Percentiles rank a stretch among this genome's conserved stretches.
phyloP scores from a whole-genome alignment of 2,113 vertebrate genomes.

The Cyanoliseus patagonus region DNA sequence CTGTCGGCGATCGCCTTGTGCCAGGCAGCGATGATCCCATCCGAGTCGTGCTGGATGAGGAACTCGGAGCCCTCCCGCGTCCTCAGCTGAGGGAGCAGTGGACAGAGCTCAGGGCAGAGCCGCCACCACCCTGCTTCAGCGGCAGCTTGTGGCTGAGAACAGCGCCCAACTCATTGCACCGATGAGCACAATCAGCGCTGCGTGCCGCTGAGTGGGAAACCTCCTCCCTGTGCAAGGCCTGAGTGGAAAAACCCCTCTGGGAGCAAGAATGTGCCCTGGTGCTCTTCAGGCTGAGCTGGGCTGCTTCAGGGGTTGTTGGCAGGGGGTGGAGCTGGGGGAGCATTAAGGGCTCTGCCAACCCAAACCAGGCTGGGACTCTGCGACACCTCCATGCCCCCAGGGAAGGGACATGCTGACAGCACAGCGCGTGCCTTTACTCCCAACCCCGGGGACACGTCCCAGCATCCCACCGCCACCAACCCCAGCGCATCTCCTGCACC shows the following conservation, averaged over 20 bases:
- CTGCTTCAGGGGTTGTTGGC: neutral
- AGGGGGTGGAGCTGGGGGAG: neutral
- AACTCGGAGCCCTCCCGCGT: conserved; percentile 85
- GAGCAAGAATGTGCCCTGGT: neutral
- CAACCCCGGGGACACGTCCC: neutral
- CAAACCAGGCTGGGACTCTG: neutral
- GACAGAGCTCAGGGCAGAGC: neutral
- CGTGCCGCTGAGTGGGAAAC: accelerated
- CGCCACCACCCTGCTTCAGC: accelerated
- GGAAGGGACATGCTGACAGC: accelerated
- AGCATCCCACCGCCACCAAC: accelerated
- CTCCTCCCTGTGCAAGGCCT: neutral
- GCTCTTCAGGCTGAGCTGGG: neutral
- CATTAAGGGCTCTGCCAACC: neutral
- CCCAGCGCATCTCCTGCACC: neutral
- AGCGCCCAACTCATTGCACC: accelerated
- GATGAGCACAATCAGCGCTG: accelerated
- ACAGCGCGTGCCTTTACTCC: neutral
- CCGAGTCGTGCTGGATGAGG: conserved; percentile 92
- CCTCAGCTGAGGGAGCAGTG: conserved; percentile 76
- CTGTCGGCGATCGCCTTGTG: conserved; percentile 83
- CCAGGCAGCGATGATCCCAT: conserved; percentile 91
- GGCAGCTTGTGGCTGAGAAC: neutral
- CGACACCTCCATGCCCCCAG: neutral
- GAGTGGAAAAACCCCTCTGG: neutral